Base-by-base conservation (phyloP, 2,797 vertebrate species). In the Margarornis squamiger region DNA sequence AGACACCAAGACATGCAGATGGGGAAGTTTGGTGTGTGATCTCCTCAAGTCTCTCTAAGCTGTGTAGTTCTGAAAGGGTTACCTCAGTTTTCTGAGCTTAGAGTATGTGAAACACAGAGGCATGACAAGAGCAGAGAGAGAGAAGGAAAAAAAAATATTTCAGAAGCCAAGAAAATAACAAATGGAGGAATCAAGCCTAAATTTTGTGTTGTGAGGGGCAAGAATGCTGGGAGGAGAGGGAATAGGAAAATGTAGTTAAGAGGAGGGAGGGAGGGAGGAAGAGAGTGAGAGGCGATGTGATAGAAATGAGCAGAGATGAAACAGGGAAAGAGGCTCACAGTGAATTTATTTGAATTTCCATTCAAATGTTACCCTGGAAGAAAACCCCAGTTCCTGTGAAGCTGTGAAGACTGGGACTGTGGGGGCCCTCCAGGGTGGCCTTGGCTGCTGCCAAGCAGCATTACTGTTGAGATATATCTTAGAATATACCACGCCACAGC, bases 401-500 rank as follows among this genome's bases (percentile, higher is more conserved):
- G 70, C 3, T 94, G 88, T 89, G 82, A 86, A 76, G 89, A 45
- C 59, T 86, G 95, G 86, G 84, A 17, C 51, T n/a, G 54, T 51
- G 59, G 77, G 54, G 73, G 80, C 82, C 63, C 58, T 95, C 76
- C 49, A 61, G 83, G 54, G 92, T 67, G 54, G 57, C 70, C 36
- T 83, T 87, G 70, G 66, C 70, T 92, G 93, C 87, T 95, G 76
- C 58, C 54, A 49, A 36, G 49, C 81, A 63, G 67, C 73, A 6
- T 82, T 89, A 32, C 68, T 92, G 36, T 34, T 49, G 68, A 49
- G 74, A 39, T 75, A 8, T 49, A 62, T 90, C 95, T 96, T 88
- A 61, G 91, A 97, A 81, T 88, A 65, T 36, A 71, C 90, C 49
- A 41, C 2, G 3, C 55, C 71, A 59, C 90, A 95, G 91, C 91